These are phyloP conservation scores for Diachasmimorpha longicaudata DNA, from an alignment of 1,140 invertebrate genomes.

Conservation along the genomic window DNA sequence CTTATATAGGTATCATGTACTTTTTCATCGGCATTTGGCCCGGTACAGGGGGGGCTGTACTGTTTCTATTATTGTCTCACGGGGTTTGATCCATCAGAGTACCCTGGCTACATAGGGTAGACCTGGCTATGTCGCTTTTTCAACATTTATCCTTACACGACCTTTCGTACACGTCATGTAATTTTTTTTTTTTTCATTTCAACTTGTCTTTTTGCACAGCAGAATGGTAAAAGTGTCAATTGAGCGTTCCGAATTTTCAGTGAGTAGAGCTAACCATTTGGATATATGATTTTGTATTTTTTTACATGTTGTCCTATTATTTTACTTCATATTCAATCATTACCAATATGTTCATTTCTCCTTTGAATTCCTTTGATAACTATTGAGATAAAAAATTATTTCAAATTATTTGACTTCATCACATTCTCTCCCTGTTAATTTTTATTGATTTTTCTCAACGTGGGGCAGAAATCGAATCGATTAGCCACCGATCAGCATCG, in stretches of 20 bases:
- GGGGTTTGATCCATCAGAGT: slow-evolving; percentile 36
- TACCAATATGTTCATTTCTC: no score
- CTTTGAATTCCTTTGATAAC: no score
- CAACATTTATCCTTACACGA: slow-evolving; percentile 3
- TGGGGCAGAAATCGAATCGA: not conserved
- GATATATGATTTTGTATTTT: no score
- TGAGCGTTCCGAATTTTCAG: not conserved
- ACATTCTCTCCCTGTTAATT: no score
- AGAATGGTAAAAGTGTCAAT: not conserved
- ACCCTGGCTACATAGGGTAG: not conserved
- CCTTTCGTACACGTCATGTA: not conserved
- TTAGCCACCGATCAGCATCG: slow-evolving; percentile 53
- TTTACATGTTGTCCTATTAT: no score
- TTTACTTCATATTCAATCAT: no score
- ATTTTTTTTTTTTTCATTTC: not conserved
- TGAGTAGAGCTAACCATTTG: no score
- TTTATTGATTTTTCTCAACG: no score
- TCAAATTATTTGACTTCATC: no score
- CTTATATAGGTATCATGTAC: slow-evolving; percentile 51
- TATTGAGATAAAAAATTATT: no score
- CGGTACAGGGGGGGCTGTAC: slow-evolving; percentile 39
- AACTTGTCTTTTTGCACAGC: not conserved
- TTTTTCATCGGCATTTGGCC: slow-evolving; percentile 43
- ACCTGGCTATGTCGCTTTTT: not conserved
- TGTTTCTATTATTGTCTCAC: slow-evolving; percentile 62